phyloP scores from a whole-genome alignment of 2,888 invertebrate species.

The Pedicia rivosa region DNA sequence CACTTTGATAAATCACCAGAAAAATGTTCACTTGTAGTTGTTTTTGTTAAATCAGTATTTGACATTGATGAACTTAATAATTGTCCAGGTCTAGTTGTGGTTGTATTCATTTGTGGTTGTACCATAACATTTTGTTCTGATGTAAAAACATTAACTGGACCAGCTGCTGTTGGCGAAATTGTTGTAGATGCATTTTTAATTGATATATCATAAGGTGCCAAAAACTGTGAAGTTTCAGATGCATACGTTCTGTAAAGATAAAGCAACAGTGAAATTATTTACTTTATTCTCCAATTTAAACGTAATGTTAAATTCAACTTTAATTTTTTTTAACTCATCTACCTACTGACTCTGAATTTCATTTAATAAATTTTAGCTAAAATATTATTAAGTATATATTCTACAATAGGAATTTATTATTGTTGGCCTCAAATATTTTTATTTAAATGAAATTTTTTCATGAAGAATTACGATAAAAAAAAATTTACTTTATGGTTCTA shows the following conservation, averaged over 20 bases:
- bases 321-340: neutral
- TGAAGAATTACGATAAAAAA: no score
- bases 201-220: conserved; percentile 55
- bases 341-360: no score
- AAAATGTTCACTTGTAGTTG: neutral
- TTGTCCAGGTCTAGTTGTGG: neutral
- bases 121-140: conserved; percentile 9
- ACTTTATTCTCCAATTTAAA: neutral
- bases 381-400: no score
- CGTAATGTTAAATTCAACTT: no score
- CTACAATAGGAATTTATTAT: no score
- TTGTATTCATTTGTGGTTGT: neutral
- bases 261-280: conserved; percentile 6
- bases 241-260: conserved; percentile 45
- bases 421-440: no score
- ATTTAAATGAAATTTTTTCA: no score
- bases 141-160: conserved; percentile 7
- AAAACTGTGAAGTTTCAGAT: conserved; percentile 55
- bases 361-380: no score
- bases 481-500: no score
- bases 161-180: conserved; percentile 11
- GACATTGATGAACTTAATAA: conserved; percentile 21
- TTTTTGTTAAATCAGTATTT: conserved; percentile 23
- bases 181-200: conserved; percentile 34
- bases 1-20: conserved; percentile 47